Base-by-base conservation (phyloP, 2,113 vertebrate species). In the Lagopus leucura region DNA sequence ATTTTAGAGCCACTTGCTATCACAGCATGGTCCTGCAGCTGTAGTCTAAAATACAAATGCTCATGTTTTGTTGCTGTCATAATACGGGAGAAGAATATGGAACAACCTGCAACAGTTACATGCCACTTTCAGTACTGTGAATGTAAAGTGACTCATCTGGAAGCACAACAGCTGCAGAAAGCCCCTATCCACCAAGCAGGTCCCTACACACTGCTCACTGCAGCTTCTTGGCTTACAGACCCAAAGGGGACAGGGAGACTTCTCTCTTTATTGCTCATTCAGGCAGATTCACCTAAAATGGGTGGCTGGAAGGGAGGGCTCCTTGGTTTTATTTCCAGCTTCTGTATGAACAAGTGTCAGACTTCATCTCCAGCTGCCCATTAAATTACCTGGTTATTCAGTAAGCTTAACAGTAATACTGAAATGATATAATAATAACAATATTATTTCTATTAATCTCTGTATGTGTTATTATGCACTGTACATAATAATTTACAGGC, bases 21-120 rank as follows among this genome's bases (percentile, higher is more conserved):
- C 82, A 78, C 88, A 96, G 92, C 73, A 43, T 14, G 65, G 92
- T 64, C 73, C 61, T 88, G 42, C 47, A 64, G n/a, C 73, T 40
- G 69, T 4, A 86, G 72, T 52, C 47, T 57, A 17, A 71, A 88
- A 90, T 86, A 74, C 94, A 92, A 93, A 77, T n/a, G 47, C 34
- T 86, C 34, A 2, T 67, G 50, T 86, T 90, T 90, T 69, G 55
- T 50, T 81, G 61, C 65, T 95, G 82, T 86, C 65, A n/a, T 69
- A 93, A 90, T 60, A 92, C 34, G 43, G n/a, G 28, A 47, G 71
- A 87, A 90, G 65, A 55, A 71, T 6, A 86, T 6, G 52, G 75
- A 92, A 86, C n/a, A 77, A 88, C 9, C 69, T 67, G 72, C 64
- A 60, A 77, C 30, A 40, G 79, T 90, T 91, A 71, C 94, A 95